Evolutionary conservation across 2,113 vertebrate genomes (phyloP), one percentile per base, ranked within the genome.

Genomic region (Halichoeres trimaculatus): DNA sequence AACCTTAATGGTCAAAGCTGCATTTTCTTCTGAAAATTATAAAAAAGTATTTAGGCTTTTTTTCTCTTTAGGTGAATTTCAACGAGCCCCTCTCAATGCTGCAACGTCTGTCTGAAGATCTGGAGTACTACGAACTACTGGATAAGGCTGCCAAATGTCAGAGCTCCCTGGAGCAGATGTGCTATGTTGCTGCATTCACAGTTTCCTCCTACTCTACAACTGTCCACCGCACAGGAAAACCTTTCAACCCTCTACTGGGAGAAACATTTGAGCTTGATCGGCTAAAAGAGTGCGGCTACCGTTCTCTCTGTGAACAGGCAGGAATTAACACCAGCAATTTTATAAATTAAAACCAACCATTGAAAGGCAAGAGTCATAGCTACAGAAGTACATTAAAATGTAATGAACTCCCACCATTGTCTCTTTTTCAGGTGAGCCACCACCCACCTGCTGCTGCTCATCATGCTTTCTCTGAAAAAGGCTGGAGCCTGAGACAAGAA

Each of bases 31-130:
- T 51, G 24, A 51, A 20, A 47, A 5, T 13, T 47, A 63, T 14
- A 8, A 12, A 3, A 69, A n/a, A 61, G 4, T 68, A 70, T 68
- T 61, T 23, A 22, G 4, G 57, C 23, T 10, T 36, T 5, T 55
- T 51, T 9, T 53, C 17, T 59, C 7, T 51, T 1, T 62, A 98
- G 97, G 97, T 99, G 35, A 99, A 99, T 88, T 98, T 99, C 92
- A 99, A 98, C 0, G 97, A 99, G 88, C 97, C 97, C 8, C 86
- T 99, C 45, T 98, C 97, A 30, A 99, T 99, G 97, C 95, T 99
- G 80, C 97, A 98, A 85, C 96, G 97, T 73, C 91, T 99, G 22
- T 98, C 97, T 0, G 97, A 99, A 90, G 97, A 99, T 83, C 88
- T 99, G 89, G 97, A 99, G 70, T 99, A 99, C 86, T 96, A 96